Percentiles rank a stretch among this genome's conserved stretches.
Conservation (phyloP, 1,140 invertebrate genomes). For the Camponotus floridanus region DNA sequence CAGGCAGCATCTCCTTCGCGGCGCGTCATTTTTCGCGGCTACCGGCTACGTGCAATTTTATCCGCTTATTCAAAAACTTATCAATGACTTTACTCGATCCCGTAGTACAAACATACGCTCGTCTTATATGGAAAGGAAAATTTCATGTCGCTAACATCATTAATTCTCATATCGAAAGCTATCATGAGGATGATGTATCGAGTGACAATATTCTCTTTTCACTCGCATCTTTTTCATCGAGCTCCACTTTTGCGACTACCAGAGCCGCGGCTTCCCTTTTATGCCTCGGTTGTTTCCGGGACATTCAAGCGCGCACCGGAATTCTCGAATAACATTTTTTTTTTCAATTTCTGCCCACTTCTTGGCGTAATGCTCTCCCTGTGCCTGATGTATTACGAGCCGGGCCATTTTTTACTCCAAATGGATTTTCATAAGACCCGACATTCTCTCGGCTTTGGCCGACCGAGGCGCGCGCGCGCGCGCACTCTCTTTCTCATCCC, state of each 20-base stretch:
- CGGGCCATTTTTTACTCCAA: conserved; percentile 80
- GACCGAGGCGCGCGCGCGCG: conserved; percentile 45
- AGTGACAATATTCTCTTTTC: conserved; percentile 11
- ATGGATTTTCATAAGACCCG: conserved; percentile 79
- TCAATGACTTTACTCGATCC: no score
- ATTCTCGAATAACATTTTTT: conserved; percentile 12
- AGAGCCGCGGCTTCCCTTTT: conserved; percentile 32
- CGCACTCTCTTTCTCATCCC: conserved; percentile 64
- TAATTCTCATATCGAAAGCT: no score
- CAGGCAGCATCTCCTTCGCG: conserved; percentile 56
- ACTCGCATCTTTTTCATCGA: conserved; percentile 24
- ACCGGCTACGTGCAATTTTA: conserved; percentile 26
- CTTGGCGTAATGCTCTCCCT: conserved; percentile 59
- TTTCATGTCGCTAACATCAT: neutral
- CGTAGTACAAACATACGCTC: no score
- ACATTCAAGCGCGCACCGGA: neutral
- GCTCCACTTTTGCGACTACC: conserved; percentile 2
- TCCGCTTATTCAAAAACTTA: neutral
- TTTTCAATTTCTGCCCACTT: conserved; percentile 35
- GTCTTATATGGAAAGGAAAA: neutral
- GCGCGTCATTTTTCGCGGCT: conserved; percentile 68
- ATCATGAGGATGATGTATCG: no score
- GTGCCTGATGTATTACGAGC: conserved; percentile 76
- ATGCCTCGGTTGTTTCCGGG: conserved; percentile 11
- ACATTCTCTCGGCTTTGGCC: conserved; percentile 73